Percentiles rank a stretch among this genome's conserved stretches.
phyloP scores from a whole-genome alignment of 2,113 vertebrate species.

The Apeltes quadracus region DNA sequence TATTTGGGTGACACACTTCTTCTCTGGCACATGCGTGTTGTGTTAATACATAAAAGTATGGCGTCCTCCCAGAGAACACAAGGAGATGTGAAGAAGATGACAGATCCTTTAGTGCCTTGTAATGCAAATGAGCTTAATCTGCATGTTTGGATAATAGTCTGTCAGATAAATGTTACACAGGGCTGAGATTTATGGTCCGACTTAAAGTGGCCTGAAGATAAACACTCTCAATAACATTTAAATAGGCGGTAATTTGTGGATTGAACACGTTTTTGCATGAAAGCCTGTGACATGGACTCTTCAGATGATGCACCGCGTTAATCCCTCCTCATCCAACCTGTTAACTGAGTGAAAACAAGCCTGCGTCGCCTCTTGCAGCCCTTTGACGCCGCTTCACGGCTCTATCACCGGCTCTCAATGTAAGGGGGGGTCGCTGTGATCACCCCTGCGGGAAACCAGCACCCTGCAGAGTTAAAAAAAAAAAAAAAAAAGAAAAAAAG shows the following conservation, averaged over 20 bases:
- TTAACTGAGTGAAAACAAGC: conserved; percentile 69
- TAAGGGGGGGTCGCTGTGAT: conserved; percentile 73
- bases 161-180: conserved; percentile 32
- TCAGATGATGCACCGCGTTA: conserved; percentile 54
- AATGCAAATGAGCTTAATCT: conserved; percentile 56
- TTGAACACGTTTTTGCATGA: neutral
- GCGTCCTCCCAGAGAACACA: conserved; percentile 23
- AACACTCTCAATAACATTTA: neutral
- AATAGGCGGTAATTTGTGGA: neutral
- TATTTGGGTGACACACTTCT: neutral
- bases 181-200: conserved; percentile 46
- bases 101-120: conserved; percentile 44
- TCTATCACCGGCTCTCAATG: conserved; percentile 62
- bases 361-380: conserved; percentile 55
- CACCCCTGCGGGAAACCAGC: conserved; percentile 63
- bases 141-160: conserved; percentile 44
- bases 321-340: conserved; percentile 64
- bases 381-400: too few species aligned
- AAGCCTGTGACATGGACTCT: conserved; percentile 11
- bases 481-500: conserved; percentile 57
- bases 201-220: neutral
- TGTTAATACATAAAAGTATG: conserved; percentile 2
- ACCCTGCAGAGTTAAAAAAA: conserved; percentile 78
- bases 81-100: conserved; percentile 37
- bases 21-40: conserved; percentile 6